Base-by-base conservation (phyloP, 2,888 invertebrate species). In the Lamellibrachia satsuma region DNA sequence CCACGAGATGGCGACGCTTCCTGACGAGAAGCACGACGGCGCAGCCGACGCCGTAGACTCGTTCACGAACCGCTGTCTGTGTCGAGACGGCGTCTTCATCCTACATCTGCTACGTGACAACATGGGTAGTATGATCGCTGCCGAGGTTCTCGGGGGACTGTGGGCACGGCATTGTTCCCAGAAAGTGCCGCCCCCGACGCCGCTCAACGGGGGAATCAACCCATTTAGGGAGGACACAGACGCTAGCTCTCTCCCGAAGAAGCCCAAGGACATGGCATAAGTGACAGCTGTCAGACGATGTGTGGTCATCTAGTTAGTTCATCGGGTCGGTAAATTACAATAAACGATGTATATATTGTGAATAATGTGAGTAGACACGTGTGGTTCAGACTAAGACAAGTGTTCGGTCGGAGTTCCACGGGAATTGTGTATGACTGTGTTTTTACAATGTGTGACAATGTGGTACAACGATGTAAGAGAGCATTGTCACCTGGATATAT, bases 21-120 rank as follows among this genome's bases (percentile, higher is more conserved):
- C 95, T 95, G 93, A 95, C 96, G 92, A 96, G 97, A 52, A 96
- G 96, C 93, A 95, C 97, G 60, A 94, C 90, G 22, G n/a, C 75
- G 75, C 75, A 3, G 75, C 75, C 75, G 75, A 75, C 75, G 75
- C 75, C 2, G 15, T 92, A 9, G 60, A 75, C 39, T 39, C 39
- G 51, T 92, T 92, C 60, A 91, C 92, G 27, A 91, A 92, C 52
- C n/a, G 52, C 91, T 91, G 52, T 52, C 91, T 92, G 27, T 91
- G 57, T 9, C 52, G 92, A 7, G 92, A 92, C 57, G 92, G 92
- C 11, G 52, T 92, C 39, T 91, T 92, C 39, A 39, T 92, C 51
- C 91, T 92, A 15, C 52, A 91, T 11, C 39, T 92, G 75, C 55
- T 92, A 8, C 39, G 75, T 11, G 90, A 27, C 91, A 92, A 92